Percentiles rank a stretch among this genome's conserved stretches.
Conservation (phyloP, 2,113 vertebrate genomes). For the Tretioscincus oriximinensis region DNA sequence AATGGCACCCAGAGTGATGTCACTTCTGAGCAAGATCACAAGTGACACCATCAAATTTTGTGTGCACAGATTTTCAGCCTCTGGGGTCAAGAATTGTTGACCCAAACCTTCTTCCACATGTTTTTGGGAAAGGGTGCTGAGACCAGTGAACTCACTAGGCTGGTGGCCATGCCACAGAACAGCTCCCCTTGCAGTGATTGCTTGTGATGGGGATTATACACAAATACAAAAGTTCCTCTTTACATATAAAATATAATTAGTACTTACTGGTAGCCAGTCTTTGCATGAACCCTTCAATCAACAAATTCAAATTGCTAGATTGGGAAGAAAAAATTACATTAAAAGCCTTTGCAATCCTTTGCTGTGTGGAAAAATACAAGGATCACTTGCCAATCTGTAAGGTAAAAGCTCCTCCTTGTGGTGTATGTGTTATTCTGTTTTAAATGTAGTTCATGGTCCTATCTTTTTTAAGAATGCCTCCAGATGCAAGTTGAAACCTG, state of each 20-base stretch:
- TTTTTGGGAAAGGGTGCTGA: too few species aligned
- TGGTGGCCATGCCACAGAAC: too few species aligned
- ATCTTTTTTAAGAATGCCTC: not conserved
- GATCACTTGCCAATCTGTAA: not conserved
- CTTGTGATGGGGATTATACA: not conserved
- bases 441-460: not conserved
- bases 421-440: slow-evolving; percentile 7
- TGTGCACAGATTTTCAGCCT: too few species aligned
- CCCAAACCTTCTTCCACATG: too few species aligned
- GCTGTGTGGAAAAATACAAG: not conserved
- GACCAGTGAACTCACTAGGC: too few species aligned
- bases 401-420: slow-evolving; percentile 13
- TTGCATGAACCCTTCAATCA: not conserved
- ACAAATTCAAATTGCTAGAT: not conserved
- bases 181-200: not conserved
- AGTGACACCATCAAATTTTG: too few species aligned
- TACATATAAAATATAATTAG: too few species aligned
- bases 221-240: not conserved
- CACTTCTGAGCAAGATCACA: too few species aligned
- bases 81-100: too few species aligned
- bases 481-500: too few species aligned
- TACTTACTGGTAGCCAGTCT: not conserved
- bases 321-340: not conserved
- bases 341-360: not conserved
- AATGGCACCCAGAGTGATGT: too few species aligned